Evolutionary conservation across 2,113 vertebrate genomes (phyloP).

Genomic region (Vicugna pacos): DNA sequence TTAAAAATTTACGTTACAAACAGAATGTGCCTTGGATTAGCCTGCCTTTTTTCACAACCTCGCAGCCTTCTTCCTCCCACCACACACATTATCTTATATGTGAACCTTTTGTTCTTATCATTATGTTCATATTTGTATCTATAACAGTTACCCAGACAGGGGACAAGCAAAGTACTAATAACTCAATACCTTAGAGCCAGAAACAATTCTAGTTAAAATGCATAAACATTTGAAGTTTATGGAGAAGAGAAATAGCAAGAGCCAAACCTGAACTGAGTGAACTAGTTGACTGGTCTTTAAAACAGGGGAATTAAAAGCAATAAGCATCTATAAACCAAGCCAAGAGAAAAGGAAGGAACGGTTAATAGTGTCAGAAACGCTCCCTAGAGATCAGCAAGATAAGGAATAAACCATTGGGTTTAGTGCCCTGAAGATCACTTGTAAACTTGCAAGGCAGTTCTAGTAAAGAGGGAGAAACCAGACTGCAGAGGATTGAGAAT

Average conservation of each 20-base stretch:
- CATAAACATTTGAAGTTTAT: background rate
- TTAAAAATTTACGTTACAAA: background rate
- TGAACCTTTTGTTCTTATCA: background rate
- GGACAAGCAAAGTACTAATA: background rate
- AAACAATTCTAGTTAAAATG: conserved; percentile 8
- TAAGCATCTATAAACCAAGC: background rate
- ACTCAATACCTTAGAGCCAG: background rate
- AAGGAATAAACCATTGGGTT: background rate
- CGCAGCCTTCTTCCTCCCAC: background rate
- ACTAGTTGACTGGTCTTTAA: background rate
- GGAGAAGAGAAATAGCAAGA: background rate
- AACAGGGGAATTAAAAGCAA: background rate
- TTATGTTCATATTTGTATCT: background rate
- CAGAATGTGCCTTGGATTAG: conserved; percentile 18
- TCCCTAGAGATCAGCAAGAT: background rate
- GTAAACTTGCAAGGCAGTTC: background rate
- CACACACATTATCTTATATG: background rate
- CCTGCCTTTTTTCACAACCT: conserved; percentile 17
- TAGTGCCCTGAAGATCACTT: background rate
- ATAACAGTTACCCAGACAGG: background rate
- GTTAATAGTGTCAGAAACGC: background rate
- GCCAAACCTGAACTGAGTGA: background rate
- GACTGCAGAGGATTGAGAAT: background rate
- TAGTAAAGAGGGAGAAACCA: background rate
- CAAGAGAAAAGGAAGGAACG: background rate